These are phyloP conservation scores for Scortum barcoo DNA, from an alignment of 2,113 vertebrate species.

Conservation along the genomic window DNA sequence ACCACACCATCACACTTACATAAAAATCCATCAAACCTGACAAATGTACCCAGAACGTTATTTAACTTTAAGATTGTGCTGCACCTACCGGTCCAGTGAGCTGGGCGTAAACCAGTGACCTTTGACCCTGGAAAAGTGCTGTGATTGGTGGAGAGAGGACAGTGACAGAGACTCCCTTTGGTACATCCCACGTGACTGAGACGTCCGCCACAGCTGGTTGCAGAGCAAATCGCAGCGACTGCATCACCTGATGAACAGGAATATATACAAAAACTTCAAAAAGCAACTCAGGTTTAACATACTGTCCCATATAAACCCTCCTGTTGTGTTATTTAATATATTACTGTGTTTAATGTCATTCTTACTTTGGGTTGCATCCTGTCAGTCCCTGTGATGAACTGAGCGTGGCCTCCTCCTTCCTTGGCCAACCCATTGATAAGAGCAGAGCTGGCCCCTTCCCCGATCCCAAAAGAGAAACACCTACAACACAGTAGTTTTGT, in stretches of 20 bases:
- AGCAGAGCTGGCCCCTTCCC: no score
- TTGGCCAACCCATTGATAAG: no score
- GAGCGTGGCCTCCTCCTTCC: constrained; percentile 82
- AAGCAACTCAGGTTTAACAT: no score
- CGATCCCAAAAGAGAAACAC: no score
- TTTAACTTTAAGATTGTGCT: neutral
- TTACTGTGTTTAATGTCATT: constrained; percentile 64
- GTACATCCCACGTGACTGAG: constrained; percentile 76
- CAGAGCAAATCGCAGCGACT: constrained; percentile 79
- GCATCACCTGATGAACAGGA: constrained; percentile 68
- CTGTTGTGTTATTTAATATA: neutral
- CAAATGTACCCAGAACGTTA: neutral
- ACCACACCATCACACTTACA: neutral
- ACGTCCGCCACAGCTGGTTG: constrained; percentile 77
- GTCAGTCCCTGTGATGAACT: constrained; percentile 88
- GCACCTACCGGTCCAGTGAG: constrained; percentile 76
- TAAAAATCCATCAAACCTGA: neutral
- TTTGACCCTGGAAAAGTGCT: constrained; percentile 80
- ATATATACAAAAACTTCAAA: neutral
- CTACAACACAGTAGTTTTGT: no score
- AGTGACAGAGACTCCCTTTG: constrained; percentile 70
- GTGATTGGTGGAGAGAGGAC: constrained; percentile 76
- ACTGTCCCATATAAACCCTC: no score
- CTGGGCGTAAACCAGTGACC: constrained; percentile 80
- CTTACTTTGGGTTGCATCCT: constrained; percentile 90